A percentile compares a stretch with the other conserved stretches of the same genome.
These are phyloP conservation scores for Ictidomys tridecemlineatus DNA, from an alignment of 2,113 vertebrate species.

Conservation along the genomic window DNA sequence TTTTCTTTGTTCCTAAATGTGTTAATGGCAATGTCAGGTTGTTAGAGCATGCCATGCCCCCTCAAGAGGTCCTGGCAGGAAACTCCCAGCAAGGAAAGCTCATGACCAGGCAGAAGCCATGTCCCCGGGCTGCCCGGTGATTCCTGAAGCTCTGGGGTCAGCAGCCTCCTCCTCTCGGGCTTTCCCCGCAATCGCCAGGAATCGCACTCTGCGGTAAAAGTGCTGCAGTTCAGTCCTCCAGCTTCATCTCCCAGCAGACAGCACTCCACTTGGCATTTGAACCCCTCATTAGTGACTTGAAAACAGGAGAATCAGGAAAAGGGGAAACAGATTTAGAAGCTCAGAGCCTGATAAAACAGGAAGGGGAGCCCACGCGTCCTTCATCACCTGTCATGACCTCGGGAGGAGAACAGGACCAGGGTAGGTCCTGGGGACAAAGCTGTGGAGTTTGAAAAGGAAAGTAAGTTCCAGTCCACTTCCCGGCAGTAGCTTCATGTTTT, in stretches of 20 bases:
- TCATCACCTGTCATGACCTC: slow-evolving; percentile 70
- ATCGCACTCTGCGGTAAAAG: not conserved
- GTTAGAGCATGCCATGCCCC: not conserved
- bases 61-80: not conserved
- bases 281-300: slow-evolving; percentile 62
- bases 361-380: not conserved
- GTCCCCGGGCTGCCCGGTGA: not conserved
- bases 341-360: slow-evolving; percentile 70
- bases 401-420: slow-evolving; percentile 52
- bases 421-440: slow-evolving; percentile 69
- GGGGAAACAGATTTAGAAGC: slow-evolving; percentile 55
- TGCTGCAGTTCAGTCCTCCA: not conserved
- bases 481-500: not conserved
- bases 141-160: slow-evolving; percentile 14
- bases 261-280: not conserved
- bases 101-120: not conserved
- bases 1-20: not conserved
- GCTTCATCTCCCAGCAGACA: not conserved
- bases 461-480: slow-evolving; percentile 62
- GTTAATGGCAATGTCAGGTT: not conserved
- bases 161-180: not conserved
- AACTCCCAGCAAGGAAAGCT: not conserved
- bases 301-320: slow-evolving; percentile 68
- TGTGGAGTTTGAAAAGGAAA: slow-evolving; percentile 48
- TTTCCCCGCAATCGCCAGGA: slow-evolving; percentile 8